phyloP scores from a whole-genome alignment of 2,113 vertebrate species.

The Tachycineta bicolor region DNA sequence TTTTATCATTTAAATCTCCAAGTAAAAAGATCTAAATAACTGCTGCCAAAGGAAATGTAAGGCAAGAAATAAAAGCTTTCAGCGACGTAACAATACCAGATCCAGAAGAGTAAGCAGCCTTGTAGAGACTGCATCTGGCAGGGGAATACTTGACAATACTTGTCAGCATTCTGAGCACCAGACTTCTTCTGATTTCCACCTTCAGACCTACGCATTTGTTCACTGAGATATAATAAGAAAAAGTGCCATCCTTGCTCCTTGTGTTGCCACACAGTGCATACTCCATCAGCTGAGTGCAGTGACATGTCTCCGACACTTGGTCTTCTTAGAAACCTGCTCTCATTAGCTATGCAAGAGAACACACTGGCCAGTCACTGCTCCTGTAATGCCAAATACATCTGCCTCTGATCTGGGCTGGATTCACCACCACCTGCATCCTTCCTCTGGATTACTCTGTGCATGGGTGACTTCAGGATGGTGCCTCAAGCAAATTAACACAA shows the following conservation, averaged over 20 bases:
- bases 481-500: background rate
- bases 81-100: background rate
- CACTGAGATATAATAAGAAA: background rate
- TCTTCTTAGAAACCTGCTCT: background rate
- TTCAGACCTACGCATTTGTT: constrained; percentile 10
- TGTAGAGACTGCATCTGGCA: background rate
- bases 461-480: background rate
- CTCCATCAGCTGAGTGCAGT: background rate
- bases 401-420: background rate
- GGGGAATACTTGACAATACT: background rate
- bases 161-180: background rate
- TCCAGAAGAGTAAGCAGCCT: background rate
- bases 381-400: background rate
- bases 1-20: background rate
- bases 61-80: background rate
- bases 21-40: background rate
- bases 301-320: fast-evolving
- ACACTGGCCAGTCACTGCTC: background rate
- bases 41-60: background rate
- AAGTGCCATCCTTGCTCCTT: background rate
- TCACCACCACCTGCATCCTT: background rate
- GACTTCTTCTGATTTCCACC: constrained; percentile 5
- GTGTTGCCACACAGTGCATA: background rate
- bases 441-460: background rate
- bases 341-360: background rate